Evolutionary conservation across 2,113 vertebrate species (phyloP).

Genomic region (Notothenia coriiceps): DNA sequence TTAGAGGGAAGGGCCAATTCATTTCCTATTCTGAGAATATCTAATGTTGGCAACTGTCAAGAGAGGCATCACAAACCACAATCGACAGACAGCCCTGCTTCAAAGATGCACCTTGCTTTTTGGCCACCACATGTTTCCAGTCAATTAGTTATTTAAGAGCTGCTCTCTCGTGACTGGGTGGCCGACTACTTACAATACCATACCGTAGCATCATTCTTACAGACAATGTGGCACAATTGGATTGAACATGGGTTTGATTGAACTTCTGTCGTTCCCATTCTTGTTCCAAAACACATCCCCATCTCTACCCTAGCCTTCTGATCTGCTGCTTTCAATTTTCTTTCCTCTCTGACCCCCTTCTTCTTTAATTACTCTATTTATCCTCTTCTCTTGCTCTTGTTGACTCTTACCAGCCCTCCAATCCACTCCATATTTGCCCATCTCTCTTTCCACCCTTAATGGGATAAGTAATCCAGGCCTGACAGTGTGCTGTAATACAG

Average conservation of each 20-base stretch:
- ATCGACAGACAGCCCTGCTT: too few relatives aligned
- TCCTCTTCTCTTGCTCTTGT: background rate
- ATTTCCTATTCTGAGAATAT: too few relatives aligned
- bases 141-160: too few relatives aligned
- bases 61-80: too few relatives aligned
- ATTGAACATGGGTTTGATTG: background rate
- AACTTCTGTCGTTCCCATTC: background rate
- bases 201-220: background rate
- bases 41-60: too few relatives aligned
- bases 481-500: constrained; percentile 61
- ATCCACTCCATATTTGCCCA: constrained; percentile 10
- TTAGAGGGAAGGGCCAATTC: too few relatives aligned
- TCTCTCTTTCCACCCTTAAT: constrained; percentile 31
- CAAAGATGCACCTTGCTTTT: too few relatives aligned
- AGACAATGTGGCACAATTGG: background rate
- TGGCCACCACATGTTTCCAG: too few relatives aligned
- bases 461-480: constrained; percentile 46
- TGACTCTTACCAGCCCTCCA: constrained; percentile 8
- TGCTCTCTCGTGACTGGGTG: too few relatives aligned
- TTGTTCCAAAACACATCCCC: constrained; percentile 5
- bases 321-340: constrained; percentile 19
- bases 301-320: constrained; percentile 2
- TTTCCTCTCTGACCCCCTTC: constrained; percentile 6
- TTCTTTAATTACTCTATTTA: constrained; percentile 11
- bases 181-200: too few relatives aligned